Evolutionary conservation across 1,140 invertebrate genomes (phyloP), one percentile per base, ranked within the genome.

Genomic region (Microplitis mediator): DNA sequence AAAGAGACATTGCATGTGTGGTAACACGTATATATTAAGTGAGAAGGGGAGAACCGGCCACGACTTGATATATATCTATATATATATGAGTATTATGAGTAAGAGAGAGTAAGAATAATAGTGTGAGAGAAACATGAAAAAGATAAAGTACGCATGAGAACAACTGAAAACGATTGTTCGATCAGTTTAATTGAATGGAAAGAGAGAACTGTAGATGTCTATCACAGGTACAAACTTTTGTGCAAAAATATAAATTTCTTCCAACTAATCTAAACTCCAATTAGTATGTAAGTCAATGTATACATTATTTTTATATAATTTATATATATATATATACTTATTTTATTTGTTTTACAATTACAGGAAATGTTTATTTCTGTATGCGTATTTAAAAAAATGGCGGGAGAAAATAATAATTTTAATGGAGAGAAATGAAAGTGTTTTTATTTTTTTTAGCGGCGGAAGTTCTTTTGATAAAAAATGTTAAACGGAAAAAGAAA

Each of bases 171-270:
- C 61, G 74, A 56, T 73, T 74, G 73, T 75, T 75, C 69, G 74
- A 74, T 74, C 71, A 75, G 69, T 73, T 67, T 67, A 67, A 67
- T 67, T 39, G 69, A 78, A 76, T 76, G 75, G 75, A 76, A 76
- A 63, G 65, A 75, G 56, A 65, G 64, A 76, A 70, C 50, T 71
- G 58, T 63, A 75, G 70, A 74, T 72, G 72, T 76, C 73, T 76
- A 78, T 74, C 72, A 58, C 45, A 67, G n/a, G 34, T n/a, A 62
- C 32, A 35, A 62, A 35, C n/a, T 32, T 62, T 36, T 14, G 11
- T 35, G n/a, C n/a, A 23, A 2, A 23, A 23, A 35, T 62, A n/a
- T 14, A n/a, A 35, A 11, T 35, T 35, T 62, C 5, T 62, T 36
- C 11, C 34, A 35, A 32, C 32, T 35, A 14, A n/a, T 62, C 4